A percentile compares a stretch with the other conserved stretches of the same genome.
Conservation (phyloP, 2,888 invertebrate species). For the Eutolmus rufibarbis region DNA sequence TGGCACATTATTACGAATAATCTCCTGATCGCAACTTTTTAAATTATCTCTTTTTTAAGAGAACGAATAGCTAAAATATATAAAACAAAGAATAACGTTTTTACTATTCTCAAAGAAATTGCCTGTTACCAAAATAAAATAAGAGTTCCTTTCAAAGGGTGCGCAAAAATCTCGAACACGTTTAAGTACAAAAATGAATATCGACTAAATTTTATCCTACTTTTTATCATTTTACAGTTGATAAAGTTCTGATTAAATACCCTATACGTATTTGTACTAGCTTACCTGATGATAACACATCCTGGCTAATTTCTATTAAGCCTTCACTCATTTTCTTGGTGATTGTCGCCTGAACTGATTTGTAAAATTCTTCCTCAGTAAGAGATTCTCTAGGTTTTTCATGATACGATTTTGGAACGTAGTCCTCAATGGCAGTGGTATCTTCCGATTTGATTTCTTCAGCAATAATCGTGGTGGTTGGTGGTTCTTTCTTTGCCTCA, state of each 20-base stretch:
- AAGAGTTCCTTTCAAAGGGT: no score
- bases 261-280: background rate
- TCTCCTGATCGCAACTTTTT: no score
- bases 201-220: background rate
- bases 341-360: constrained; percentile 60
- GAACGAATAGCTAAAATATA: no score
- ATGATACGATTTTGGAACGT: constrained; percentile 51
- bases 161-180: no score
- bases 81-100: no score
- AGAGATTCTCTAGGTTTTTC: constrained; percentile 57
- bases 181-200: background rate
- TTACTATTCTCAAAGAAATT: no score
- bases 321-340: constrained; percentile 61
- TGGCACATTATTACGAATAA: no score
- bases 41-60: no score
- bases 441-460: constrained; percentile 5
- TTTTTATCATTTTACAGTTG: background rate
- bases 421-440: constrained; percentile 42
- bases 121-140: no score
- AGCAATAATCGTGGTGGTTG: background rate
- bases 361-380: constrained; percentile 61
- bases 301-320: constrained; percentile 57
- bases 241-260: background rate
- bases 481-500: background rate
- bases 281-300: constrained; percentile 50